Percentiles rank a stretch among this genome's conserved stretches.
phyloP scores from a whole-genome alignment of 1,140 invertebrate genomes.

The Drosophila serrata region DNA sequence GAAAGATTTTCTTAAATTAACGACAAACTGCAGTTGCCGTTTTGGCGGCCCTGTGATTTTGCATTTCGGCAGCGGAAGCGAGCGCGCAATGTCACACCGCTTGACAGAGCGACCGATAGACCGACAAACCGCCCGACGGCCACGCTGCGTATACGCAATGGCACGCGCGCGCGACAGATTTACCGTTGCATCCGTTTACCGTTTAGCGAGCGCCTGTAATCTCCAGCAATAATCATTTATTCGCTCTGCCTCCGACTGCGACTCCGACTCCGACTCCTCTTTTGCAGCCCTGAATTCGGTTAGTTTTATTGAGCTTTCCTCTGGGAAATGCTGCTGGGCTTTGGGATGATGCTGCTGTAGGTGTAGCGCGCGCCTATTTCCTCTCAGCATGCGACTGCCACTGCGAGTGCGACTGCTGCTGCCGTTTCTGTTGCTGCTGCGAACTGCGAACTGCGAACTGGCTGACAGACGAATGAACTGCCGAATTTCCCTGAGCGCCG shows the following conservation, averaged over 20 bases:
- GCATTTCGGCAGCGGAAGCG: constrained; percentile 45
- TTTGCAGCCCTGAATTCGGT: neutral
- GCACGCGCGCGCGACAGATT: constrained; percentile 58
- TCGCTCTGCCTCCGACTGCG: constrained; percentile 9
- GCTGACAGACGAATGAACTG: constrained; percentile 80
- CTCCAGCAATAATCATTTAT: constrained; percentile 68
- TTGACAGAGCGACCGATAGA: neutral
- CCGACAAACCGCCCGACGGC: constrained; percentile 28
- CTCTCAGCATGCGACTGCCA: constrained; percentile 73
- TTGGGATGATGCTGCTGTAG: constrained; percentile 21
- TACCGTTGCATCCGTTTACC: constrained; percentile 56
- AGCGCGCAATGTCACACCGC: constrained; percentile 35
- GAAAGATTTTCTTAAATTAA: constrained; percentile 40
- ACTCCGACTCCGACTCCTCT: neutral
- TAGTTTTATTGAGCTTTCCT: constrained; percentile 8
- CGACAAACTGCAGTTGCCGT: constrained; percentile 33
- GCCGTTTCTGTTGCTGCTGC: constrained; percentile 19
- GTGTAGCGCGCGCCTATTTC: constrained; percentile 67
- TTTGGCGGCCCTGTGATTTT: constrained; percentile 36
- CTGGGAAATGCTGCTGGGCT: constrained; percentile 12
- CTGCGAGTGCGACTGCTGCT: constrained; percentile 39
- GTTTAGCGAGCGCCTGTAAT: constrained; percentile 53
- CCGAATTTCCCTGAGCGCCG: constrained; percentile 76
- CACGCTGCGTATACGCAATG: constrained; percentile 78
- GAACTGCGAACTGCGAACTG: constrained; percentile 47